Base-by-base conservation (phyloP, 2,888 invertebrate genomes). In the Philopedon plagiatum region DNA sequence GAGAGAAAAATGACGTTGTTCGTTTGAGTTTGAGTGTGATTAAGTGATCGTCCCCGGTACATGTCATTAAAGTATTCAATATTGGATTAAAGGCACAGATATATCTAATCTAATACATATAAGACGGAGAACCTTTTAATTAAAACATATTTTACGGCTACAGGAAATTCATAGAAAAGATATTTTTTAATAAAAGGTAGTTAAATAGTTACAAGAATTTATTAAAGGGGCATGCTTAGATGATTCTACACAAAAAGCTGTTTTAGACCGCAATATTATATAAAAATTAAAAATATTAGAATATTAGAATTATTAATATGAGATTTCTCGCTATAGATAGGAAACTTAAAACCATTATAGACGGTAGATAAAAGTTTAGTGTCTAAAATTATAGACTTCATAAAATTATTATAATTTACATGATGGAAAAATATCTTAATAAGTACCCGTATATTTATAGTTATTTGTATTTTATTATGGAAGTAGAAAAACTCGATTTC, bases 291-390 rank as follows among this genome's bases (percentile, higher is more conserved):
- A 32, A 32, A 63, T 49, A 63, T 51, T 23, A 63, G 15, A 13
- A 37, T 60, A 60, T 39, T 39, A 60, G 19, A 15, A 60, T 41
- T n/a, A n/a, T 58, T 49, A 49, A 49, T 41, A 44, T n/a, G 13
- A 63, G 63, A 63, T 63, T 63, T 63, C 63, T 63, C 63, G 63
- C 46, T 49, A 32, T 11, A 63, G 63, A 63, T 63, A 63, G 51
- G 29, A 63, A 51, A 63, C 21, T 34, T 62, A 19, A 46, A 63
- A 63, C 63, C 51, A 49, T 63, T 49, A 51, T 63, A 34, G 63
- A 26, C 61, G 13, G 9, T 8, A 37, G 63, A 63, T 51, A 51
- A 49, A 8, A 29, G 29, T 63, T 63, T 49, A 51, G 46, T 32
- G 49, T 23, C 46, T 34, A 13, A 63, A 63, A 63, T 63, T 63